Conservation (phyloP, 2,797 vertebrate genomes). For the Delichon dasypus region DNA sequence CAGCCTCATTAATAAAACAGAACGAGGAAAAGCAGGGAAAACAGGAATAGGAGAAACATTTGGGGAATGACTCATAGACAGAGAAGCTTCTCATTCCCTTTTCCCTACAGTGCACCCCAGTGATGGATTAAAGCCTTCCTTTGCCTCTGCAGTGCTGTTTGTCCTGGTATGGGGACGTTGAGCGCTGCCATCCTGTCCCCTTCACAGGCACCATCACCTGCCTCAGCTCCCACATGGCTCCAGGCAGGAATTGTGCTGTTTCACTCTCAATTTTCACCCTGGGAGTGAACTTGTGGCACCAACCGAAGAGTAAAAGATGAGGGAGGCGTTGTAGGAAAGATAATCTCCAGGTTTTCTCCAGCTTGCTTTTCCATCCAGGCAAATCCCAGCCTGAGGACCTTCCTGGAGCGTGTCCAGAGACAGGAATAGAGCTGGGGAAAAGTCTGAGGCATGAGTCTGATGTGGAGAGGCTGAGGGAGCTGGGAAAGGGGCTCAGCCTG, state of each 20-base stretch:
- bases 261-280: not conserved
- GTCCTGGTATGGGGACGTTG: fast-evolving
- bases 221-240: not conserved
- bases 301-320: not conserved
- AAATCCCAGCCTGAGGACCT: not conserved
- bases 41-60: not conserved
- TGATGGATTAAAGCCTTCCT: not conserved
- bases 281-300: not conserved
- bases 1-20: not conserved
- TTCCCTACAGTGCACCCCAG: not conserved
- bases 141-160: not conserved
- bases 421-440: not conserved
- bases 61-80: not conserved
- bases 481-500: not conserved
- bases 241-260: not conserved
- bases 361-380: not conserved
- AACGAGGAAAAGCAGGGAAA: not conserved
- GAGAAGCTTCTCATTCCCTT: not conserved
- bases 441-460: not conserved
- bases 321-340: not conserved
- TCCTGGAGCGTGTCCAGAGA: not conserved
- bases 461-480: not conserved
- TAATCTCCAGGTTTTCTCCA: not conserved
- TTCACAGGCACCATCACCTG: not conserved
- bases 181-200: not conserved